Evolutionary conservation across 2,888 invertebrate genomes (phyloP), one percentile per base, ranked within the genome.

Genomic region (Petrophora chlorosata): DNA sequence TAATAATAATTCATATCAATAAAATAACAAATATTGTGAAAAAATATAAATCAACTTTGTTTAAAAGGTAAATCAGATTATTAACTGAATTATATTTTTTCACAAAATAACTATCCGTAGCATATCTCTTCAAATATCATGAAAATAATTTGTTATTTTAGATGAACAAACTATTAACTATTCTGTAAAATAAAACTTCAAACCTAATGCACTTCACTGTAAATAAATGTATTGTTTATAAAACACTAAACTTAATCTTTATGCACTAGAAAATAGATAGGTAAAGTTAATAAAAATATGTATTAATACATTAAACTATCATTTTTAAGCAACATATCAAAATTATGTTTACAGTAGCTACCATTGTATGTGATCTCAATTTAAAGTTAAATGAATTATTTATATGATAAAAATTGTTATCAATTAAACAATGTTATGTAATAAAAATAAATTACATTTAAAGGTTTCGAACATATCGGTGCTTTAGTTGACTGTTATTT

Each of bases 391-490:
- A n/a, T n/a, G n/a, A n/a, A n/a, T n/a, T n/a, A n/a, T n/a, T n/a
- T n/a, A n/a, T n/a, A n/a, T n/a, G n/a, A n/a, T n/a, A n/a, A n/a
- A n/a, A n/a, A n/a, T n/a, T n/a, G n/a, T n/a, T n/a, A n/a, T n/a
- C n/a, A n/a, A n/a, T n/a, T n/a, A n/a, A n/a, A n/a, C n/a, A n/a
- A n/a, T n/a, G n/a, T n/a, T n/a, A n/a, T n/a, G n/a, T n/a, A n/a
- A n/a, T 22, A 5, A 22, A 22, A 22, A 22, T 22, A 22, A n/a
- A n/a, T n/a, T 5, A 22, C 5, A 5, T 22, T 22, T 22, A 22
- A 10, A 28, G 17, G 19, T 38, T 26, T 14, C 17, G 16, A 26
- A 79, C 71, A 77, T 77, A 75, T 76, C 78, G 85, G 85, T 85
- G 85, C 83, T 83, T 85, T 70, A 15, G 48, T 52, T 58, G 29